phyloP scores from a whole-genome alignment of 2,797 vertebrate genomes.

The Poliocrania exsul region DNA sequence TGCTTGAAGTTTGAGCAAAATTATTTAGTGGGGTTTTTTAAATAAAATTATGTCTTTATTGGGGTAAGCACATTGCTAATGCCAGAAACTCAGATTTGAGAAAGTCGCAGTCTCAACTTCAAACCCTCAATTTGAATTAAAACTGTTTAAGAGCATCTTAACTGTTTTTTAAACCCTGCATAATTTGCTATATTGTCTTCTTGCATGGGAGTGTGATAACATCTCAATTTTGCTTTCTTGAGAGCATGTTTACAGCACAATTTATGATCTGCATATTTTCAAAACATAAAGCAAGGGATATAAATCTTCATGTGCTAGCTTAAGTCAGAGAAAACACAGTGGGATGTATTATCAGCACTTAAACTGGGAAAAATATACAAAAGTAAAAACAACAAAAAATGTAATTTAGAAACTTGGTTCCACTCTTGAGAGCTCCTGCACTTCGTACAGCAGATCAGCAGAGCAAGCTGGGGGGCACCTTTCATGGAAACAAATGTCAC shows the following conservation, averaged over 20 bases:
- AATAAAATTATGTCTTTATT: neutral
- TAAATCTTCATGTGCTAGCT: neutral
- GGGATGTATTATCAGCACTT: neutral
- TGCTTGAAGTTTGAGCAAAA: neutral
- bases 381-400: neutral
- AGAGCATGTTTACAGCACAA: neutral
- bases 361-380: neutral
- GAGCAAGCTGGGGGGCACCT: rapidly evolving
- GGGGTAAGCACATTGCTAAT: neutral
- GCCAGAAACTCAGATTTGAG: neutral
- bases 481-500: neutral
- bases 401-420: neutral
- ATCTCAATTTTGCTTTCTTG: neutral
- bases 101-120: neutral
- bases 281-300: neutral
- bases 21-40: neutral
- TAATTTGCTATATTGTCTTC: neutral
- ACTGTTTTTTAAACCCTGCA: neutral
- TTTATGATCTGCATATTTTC: neutral
- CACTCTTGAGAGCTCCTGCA: neutral
- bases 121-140: neutral
- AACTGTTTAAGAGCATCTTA: neutral
- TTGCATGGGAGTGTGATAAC: neutral
- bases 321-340: neutral
- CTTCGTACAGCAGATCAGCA: neutral